Evolutionary conservation across 2,113 vertebrate genomes (phyloP).

Genomic region (Siphamia tubifer): DNA sequence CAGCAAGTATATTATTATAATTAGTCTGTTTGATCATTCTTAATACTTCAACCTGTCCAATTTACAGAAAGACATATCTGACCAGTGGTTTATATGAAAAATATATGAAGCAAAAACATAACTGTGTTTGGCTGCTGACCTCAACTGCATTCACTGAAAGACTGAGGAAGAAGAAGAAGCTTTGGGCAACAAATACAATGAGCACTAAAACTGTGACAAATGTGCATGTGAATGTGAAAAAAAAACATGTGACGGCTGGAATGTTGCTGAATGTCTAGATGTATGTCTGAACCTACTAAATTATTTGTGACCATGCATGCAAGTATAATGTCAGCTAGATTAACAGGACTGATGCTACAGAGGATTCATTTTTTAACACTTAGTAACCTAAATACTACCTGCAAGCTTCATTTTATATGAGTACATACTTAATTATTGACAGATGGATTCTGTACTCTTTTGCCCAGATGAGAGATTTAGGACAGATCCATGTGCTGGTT

Average conservation of each 20-base stretch:
- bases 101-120: neutral
- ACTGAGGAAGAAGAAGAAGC: neutral
- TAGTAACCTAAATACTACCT: constrained; percentile 4
- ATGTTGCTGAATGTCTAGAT: neutral
- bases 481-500: neutral
- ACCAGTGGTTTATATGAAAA: neutral
- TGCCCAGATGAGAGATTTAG: constrained; percentile 9
- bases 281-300: neutral
- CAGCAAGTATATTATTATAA: neutral
- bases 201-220: constrained; percentile 3
- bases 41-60: neutral
- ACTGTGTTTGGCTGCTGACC: neutral
- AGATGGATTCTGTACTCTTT: constrained; percentile 1
- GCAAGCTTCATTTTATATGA: constrained; percentile 16
- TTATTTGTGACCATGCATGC: neutral
- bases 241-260: neutral
- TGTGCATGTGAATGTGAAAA: too few relatives aligned
- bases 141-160: neutral
- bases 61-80: neutral
- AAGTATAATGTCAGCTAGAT: neutral
- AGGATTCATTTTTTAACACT: neutral
- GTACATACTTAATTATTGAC: constrained; percentile 34
- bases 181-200: neutral
- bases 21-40: constrained; percentile 15
- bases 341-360: neutral